A percentile compares a stretch with the other conserved stretches of the same genome.
Conservation (phyloP, 2,888 invertebrate genomes). For the Odontocerum albicorne region DNA sequence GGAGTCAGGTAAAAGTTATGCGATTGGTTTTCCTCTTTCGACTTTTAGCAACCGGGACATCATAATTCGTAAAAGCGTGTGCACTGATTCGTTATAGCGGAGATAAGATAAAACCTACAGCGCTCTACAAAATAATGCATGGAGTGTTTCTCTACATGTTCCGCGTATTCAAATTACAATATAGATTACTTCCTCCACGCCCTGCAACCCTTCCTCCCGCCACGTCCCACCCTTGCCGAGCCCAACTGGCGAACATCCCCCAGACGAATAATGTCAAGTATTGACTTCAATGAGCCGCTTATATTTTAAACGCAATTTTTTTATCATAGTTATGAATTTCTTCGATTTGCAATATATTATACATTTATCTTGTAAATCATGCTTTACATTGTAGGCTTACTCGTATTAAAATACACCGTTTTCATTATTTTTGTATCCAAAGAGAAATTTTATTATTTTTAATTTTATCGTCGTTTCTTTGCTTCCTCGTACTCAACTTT, state of each 20-base stretch:
- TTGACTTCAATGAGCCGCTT: neutral
- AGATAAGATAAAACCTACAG: conserved; percentile 48
- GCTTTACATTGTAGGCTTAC: no score
- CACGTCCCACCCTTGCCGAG: no score
- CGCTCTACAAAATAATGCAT: conserved; percentile 26
- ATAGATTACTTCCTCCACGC: conserved; percentile 5
- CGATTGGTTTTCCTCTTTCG: conserved; percentile 35
- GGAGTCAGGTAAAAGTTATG: conserved; percentile 26
- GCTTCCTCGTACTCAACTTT: no score
- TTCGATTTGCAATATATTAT: no score
- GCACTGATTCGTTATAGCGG: conserved; percentile 51
- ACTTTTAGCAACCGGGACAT: conserved; percentile 25
- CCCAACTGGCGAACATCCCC: no score
- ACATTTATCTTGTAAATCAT: no score
- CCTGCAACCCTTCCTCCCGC: neutral
- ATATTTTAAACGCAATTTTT: no score
- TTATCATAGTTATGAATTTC: no score
- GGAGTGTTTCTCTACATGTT: conserved; percentile 16
- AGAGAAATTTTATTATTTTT: no score
- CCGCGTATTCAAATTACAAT: conserved; percentile 20
- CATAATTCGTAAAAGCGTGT: conserved; percentile 42
- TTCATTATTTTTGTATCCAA: no score
- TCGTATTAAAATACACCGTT: no score
- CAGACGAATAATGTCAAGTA: conserved; percentile 1
- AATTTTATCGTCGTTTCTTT: no score